Evolutionary conservation across 2,888 invertebrate species (phyloP).

Genomic region (Melitaea athalia): DNA sequence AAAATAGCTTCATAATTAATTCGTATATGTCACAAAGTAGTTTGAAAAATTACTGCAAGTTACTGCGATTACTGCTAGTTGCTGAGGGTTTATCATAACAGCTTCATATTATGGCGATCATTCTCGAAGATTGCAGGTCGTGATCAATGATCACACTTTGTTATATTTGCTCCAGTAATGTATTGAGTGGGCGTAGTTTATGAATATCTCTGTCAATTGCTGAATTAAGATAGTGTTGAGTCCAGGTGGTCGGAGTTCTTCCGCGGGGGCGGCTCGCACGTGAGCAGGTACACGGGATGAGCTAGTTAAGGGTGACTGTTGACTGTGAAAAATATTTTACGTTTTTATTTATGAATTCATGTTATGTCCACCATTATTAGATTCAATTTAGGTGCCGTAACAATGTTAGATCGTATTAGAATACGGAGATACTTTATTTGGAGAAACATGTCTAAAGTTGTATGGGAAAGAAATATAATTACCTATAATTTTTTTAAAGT

Average conservation of each 20-base stretch:
- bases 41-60: not conserved
- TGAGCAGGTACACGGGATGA: constrained; percentile 15
- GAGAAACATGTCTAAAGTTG: no score
- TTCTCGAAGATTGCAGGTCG: constrained; percentile 19
- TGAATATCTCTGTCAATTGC: constrained; percentile 46
- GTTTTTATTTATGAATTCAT: not conserved
- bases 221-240: constrained; percentile 42
- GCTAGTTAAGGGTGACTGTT: not conserved
- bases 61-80: not conserved
- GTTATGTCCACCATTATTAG: not conserved
- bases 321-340: constrained; percentile 12
- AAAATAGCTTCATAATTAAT: not conserved
- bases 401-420: no score
- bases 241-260: constrained; percentile 43
- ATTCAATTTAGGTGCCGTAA: not conserved
- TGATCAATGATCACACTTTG: constrained; percentile 18
- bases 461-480: no score
- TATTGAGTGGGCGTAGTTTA: constrained; percentile 29
- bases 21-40: not conserved
- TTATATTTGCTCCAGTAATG: constrained; percentile 30
- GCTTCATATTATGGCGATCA: not conserved
- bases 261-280: constrained; percentile 48
- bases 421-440: no score
- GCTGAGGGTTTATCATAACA: not conserved
- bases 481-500: no score